Percentiles rank a stretch among this genome's conserved stretches.
Evolutionary conservation across 2,888 invertebrate species (phyloP).

Genomic region (Philonicus albiceps): DNA sequence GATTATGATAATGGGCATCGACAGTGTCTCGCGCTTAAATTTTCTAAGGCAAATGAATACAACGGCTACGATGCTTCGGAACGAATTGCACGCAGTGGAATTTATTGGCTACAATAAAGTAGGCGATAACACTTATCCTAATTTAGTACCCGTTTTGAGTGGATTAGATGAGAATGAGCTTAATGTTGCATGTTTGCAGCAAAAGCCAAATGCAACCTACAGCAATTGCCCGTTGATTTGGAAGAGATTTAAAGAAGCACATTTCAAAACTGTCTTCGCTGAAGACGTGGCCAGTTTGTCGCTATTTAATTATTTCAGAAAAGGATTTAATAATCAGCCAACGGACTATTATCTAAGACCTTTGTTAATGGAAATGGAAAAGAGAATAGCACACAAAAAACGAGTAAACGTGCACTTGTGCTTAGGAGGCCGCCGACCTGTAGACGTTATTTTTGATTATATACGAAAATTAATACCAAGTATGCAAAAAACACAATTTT

Average conservation of each 20-base stretch:
- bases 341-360: conserved; percentile 87
- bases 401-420: conserved; percentile 74
- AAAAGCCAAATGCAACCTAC: conserved; percentile 66
- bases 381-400: conserved; percentile 70
- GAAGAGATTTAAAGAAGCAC: conserved; percentile 76
- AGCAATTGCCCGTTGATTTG: conserved; percentile 86
- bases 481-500: conserved; percentile 69
- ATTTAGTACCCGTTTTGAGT: conserved; percentile 80
- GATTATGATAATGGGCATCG: conserved; percentile 82
- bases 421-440: conserved; percentile 73
- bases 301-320: conserved; percentile 80
- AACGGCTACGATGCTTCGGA: conserved; percentile 69
- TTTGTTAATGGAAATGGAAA: conserved; percentile 74
- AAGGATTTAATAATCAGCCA: conserved; percentile 80
- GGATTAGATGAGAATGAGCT: conserved; percentile 76
- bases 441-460: conserved; percentile 77
- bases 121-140: conserved; percentile 93
- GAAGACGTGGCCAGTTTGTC: conserved; percentile 84
- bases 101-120: conserved; percentile 92
- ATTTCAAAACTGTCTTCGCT: conserved; percentile 80
- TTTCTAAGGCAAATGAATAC: conserved; percentile 84
- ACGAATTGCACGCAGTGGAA: conserved; percentile 73
- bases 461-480: conserved; percentile 70
- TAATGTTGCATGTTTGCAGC: conserved; percentile 70
- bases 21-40: conserved; percentile 85